Evolutionary conservation across 2,113 vertebrate genomes (phyloP), one percentile per base, ranked within the genome.

Genomic region (Formicarius rufipectus): DNA sequence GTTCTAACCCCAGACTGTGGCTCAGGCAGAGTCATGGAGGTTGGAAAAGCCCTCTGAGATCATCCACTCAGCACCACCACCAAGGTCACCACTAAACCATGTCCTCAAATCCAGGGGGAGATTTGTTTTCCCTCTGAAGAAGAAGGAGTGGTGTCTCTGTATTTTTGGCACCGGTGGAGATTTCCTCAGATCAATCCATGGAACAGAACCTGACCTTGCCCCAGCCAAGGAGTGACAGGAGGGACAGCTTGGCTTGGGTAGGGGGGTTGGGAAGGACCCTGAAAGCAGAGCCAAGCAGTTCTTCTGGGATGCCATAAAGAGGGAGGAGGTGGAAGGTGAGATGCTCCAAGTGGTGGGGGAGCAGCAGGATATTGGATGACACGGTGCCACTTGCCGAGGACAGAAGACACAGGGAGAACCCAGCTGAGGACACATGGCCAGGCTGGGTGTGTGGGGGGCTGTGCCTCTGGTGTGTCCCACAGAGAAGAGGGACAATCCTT

Each of bases 381-480:
- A 1, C 12, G 73, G 27, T 30, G 69, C 68, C 50, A 49, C 58
- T 89, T 59, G n/a, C 62, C 91, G 71, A 58, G 76, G 84, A 19
- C 87, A 84, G 42, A 53, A 68, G 22, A 4, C 42, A 6, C 20
- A 18, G 63, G 28, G 40, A 20, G 39, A 58, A 20, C 50, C 19
- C 45, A n/a, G 58, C 12, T 72, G 64, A 37, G 33, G 78, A 63
- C 45, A 39, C 74, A 25, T 52, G 31, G 52, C 23, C 13, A 16
- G 6, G 17, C 1, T 64, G 79, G 55, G 42, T 37, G 35, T 8
- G 23, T 27, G 44, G 39, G 52, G 58, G 49, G 35, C 7, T 8
- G 19, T 18, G 55, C 30, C 68, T 63, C 18, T 1, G 7, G 28
- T 7, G 55, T 5, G 28, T 12, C 11, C 6, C 3, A 0, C 4